Evolutionary conservation across 2,888 invertebrate genomes (phyloP).

Genomic region (Drepana falcataria): DNA sequence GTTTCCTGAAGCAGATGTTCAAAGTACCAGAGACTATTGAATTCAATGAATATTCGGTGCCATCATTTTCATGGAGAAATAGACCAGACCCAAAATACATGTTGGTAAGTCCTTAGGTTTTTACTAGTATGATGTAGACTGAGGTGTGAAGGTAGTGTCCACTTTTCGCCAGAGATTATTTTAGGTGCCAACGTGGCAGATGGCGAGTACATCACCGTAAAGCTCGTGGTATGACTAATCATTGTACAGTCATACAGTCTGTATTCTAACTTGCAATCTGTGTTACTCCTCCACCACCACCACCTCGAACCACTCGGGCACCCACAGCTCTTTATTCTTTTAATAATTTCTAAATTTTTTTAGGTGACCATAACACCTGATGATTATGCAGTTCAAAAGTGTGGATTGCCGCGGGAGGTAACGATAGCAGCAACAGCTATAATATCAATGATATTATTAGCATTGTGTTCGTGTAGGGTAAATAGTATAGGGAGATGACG

Average conservation of each 20-base stretch:
- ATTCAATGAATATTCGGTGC: conserved; percentile 88
- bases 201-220: too few relatives aligned
- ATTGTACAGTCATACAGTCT: too few relatives aligned
- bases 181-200: too few relatives aligned
- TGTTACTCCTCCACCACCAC: too few relatives aligned
- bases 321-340: too few relatives aligned
- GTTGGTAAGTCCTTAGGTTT: conserved; percentile 81
- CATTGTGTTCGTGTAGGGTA: conserved; percentile 24
- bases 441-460: conserved; percentile 29
- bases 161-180: too few relatives aligned
- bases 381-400: conserved; percentile 49
- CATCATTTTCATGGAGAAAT: conserved; percentile 98
- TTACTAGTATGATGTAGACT: not conserved
- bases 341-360: conserved; percentile 7
- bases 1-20: conserved; percentile 77
- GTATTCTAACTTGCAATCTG: too few relatives aligned
- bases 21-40: conserved; percentile 40
- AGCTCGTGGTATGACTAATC: too few relatives aligned
- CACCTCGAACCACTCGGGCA: too few relatives aligned
- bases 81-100: conserved; percentile 93
- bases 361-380: conserved; percentile 52
- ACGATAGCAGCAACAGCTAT: conserved; percentile 48
- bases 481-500: conserved; percentile 31
- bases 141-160: too few relatives aligned
- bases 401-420: conserved; percentile 53